Percentiles rank a stretch among this genome's conserved stretches.
Evolutionary conservation across 2,888 invertebrate species (phyloP).

Genomic region (Ophonus ardosiacus): DNA sequence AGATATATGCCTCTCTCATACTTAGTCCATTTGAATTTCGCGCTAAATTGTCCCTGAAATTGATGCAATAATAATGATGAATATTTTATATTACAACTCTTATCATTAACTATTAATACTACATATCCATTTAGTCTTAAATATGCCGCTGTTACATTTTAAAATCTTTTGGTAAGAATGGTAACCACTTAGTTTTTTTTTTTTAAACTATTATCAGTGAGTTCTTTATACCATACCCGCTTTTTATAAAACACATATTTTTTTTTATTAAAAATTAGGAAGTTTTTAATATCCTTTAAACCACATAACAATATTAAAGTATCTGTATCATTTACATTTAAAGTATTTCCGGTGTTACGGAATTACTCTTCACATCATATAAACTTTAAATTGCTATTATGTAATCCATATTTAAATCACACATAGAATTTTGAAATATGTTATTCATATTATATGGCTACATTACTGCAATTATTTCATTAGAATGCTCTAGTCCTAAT

Average conservation of each 20-base stretch:
- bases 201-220: background rate
- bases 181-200: constrained; percentile 4
- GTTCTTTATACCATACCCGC: constrained; percentile 17
- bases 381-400: background rate
- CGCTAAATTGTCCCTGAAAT: no score
- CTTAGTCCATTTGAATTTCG: no score
- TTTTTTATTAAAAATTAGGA: background rate
- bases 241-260: constrained; percentile 1
- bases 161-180: constrained; percentile 19
- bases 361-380: background rate
- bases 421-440: background rate
- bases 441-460: background rate
- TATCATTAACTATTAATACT: constrained; percentile 6
- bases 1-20: no score
- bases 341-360: background rate
- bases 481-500: constrained; percentile 8
- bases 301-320: background rate
- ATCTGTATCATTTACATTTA: background rate
- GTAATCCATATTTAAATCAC: background rate
- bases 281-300: background rate
- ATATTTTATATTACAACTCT: constrained; percentile 37
- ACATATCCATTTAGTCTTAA: constrained; percentile 21
- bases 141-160: constrained; percentile 13
- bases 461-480: background rate
- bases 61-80: constrained; percentile 12